These are phyloP conservation scores for Trissoscelio sp. DNA, from an alignment of 2,888 invertebrate species.

Conservation along the genomic window DNA sequence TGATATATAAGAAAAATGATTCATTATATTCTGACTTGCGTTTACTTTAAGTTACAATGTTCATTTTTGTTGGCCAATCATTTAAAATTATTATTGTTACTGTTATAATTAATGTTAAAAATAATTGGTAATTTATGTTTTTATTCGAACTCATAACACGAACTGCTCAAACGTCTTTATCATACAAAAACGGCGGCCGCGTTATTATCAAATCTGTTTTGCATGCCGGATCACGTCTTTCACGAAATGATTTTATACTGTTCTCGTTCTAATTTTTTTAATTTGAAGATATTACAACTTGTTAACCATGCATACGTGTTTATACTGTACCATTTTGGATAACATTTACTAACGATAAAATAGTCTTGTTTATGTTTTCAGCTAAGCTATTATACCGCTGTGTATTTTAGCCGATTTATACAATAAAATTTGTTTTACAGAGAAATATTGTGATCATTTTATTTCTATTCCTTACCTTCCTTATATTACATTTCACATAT, in stretches of 20 bases:
- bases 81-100: constrained; percentile 28
- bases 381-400: constrained; percentile 66
- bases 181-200: constrained; percentile 53
- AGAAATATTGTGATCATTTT: constrained; percentile 30
- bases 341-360: constrained; percentile 68
- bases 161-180: constrained; percentile 52
- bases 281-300: constrained; percentile 53
- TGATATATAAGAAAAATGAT: background rate
- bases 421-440: constrained; percentile 67
- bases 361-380: constrained; percentile 66
- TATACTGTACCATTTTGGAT: constrained; percentile 64
- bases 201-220: constrained; percentile 65
- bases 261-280: constrained; percentile 55
- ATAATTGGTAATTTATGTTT: constrained; percentile 27
- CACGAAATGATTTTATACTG: constrained; percentile 53
- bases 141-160: constrained; percentile 29
- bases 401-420: constrained; percentile 70
- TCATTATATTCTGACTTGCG: background rate
- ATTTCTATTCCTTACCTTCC: constrained; percentile 7
- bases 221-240: constrained; percentile 63
- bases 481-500: background rate
- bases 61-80: background rate
- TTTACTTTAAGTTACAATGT: background rate
- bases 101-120: constrained; percentile 22
- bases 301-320: constrained; percentile 61